Conservation (phyloP, 2,113 vertebrate genomes). For the Rhynchomys soricoides region DNA sequence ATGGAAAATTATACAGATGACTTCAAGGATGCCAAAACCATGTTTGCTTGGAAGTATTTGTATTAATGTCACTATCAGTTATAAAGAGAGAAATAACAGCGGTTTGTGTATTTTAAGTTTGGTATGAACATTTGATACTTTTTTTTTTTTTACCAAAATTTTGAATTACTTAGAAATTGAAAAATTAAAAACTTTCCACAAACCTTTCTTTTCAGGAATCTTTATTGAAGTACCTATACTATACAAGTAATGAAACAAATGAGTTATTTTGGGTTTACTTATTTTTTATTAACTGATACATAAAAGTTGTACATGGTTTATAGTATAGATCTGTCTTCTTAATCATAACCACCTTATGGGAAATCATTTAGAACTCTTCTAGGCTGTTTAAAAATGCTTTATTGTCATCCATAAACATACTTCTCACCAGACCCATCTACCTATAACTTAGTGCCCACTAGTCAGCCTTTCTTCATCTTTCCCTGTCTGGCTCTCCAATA, state of each 20-base stretch:
- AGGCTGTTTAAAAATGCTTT: background rate
- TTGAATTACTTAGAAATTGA: background rate
- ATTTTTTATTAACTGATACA: background rate
- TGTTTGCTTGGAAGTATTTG: background rate
- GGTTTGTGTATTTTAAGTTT: constrained; percentile 13
- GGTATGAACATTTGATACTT: background rate
- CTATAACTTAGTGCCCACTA: background rate
- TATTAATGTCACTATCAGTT: background rate
- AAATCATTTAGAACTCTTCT: background rate
- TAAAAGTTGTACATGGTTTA: background rate
- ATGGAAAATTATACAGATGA: background rate
- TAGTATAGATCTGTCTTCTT: background rate
- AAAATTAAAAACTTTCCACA: background rate
- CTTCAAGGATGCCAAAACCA: constrained; percentile 4
- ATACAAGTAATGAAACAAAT: background rate
- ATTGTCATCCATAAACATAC: background rate
- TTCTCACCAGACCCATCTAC: background rate
- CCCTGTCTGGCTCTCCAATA: background rate
- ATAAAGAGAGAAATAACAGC: background rate
- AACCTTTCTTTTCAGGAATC: background rate
- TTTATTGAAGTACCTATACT: constrained; percentile 32
- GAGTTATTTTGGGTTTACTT: background rate
- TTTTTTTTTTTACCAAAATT: constrained; percentile 31
- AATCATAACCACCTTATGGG: background rate
- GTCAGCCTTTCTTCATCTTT: background rate